Evolutionary conservation across 2,797 vertebrate species (phyloP), one percentile per base, ranked within the genome.

Genomic region (Natrix natrix): DNA sequence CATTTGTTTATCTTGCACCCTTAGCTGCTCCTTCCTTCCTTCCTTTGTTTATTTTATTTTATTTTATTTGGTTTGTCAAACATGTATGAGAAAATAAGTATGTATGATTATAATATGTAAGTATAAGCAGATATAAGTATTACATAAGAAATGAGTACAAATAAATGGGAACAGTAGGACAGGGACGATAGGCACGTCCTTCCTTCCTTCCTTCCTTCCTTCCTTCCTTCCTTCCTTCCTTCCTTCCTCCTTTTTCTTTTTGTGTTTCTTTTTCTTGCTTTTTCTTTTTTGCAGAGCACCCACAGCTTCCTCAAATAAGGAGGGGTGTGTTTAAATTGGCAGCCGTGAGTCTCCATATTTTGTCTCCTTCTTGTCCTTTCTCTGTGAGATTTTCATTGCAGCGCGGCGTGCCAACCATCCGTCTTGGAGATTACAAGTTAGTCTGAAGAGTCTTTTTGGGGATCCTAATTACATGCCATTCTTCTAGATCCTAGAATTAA

Each of bases 391-490:
- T 87, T 63, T 52, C 52, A 52, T 54, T 20, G 26, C 52, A 24
- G 17, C 26, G 14, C 48, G 7, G 10, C 8, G 6, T 59, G 92
- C 90, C 92, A 74, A 88, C 55, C 66, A n/a, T 86, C 90, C 92
- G 3, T 88, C 90, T 91, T 22, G 0, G 92, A 92, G 93, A 94
- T 94, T 92, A 94, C 93, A 94, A 86, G 93, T 86, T 89, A 54
- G 92, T 54, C 20, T 20, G 59, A 91, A 69, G 60, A 89, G 91
- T 60, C 92, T 59, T 92, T 92, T 89, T 86, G 54, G 91, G 91
- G 87, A 91, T 89, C 52, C 89, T 94, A 94, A 94, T 94, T 94
- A 94, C 90, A 94, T 11, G 37, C 74, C 87, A 54, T 88, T 90
- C 66, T 91, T 59, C 69, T 92, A 14, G 74, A 91, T 16, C 37